Percentiles rank a stretch among this genome's conserved stretches.
These are phyloP conservation scores for Bombyx mandarina DNA, from an alignment of 1,140 invertebrate species.

Conservation along the genomic window DNA sequence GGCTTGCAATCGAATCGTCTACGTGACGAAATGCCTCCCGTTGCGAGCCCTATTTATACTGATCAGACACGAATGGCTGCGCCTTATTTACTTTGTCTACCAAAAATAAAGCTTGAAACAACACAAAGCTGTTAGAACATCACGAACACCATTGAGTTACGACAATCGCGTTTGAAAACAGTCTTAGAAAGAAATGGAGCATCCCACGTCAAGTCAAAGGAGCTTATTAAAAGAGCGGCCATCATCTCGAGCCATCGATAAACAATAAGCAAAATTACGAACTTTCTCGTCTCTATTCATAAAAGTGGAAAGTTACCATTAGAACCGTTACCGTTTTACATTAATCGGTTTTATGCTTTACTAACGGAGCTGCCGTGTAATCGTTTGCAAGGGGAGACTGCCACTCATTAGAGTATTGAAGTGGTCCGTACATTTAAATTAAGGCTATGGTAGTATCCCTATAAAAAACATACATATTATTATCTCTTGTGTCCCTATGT, in stretches of 20 bases:
- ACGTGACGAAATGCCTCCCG: constrained; percentile 34
- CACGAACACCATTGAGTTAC: background rate
- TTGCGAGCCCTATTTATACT: constrained; percentile 20
- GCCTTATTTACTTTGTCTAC: background rate
- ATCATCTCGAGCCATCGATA: constrained; percentile 15
- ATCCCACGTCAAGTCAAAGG: background rate
- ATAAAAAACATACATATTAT: too few species aligned
- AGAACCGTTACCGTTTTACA: constrained; percentile 28
- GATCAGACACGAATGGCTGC: constrained; percentile 9
- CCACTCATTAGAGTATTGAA: constrained; percentile 46
- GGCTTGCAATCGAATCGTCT: constrained; percentile 18
- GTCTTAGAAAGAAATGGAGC: constrained; percentile 6
- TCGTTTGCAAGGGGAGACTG: constrained; percentile 21
- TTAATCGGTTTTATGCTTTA: constrained; percentile 43
- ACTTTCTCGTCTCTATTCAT: constrained; percentile 17
- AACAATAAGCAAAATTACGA: constrained; percentile 22
- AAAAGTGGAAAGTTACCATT: constrained; percentile 32
- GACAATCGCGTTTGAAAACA: background rate
- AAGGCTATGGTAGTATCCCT: constrained; percentile 3
- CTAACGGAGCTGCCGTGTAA: constrained; percentile 25
- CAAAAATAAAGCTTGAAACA: constrained; percentile 1
- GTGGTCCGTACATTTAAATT: constrained; percentile 43
- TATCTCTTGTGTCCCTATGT: too few species aligned
- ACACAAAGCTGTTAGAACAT: background rate
- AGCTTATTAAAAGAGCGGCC: constrained; percentile 1